Base-by-base conservation (phyloP, 2,797 vertebrate species). In the Pelobates cultripes region DNA sequence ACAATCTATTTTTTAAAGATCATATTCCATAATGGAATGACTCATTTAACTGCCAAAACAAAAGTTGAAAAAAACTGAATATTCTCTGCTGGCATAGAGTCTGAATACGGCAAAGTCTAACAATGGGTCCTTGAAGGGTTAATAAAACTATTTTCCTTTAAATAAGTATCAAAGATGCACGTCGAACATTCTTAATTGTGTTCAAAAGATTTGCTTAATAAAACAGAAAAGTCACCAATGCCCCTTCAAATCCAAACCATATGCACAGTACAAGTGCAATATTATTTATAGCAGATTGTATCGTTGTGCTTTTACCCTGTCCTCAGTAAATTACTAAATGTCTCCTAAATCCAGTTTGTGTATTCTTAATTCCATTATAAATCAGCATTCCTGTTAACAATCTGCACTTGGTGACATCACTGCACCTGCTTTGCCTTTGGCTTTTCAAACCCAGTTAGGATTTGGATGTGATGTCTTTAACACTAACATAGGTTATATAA, bases 371-470 rank as follows among this genome's bases (percentile, higher is more conserved):
- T 73, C 47, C 47, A 53, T 51, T 47, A 71, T 85, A 86, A 83
- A 17, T 80, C 76, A 76, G 81, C 75, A 82, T 84, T 87, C 83
- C 85, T 86, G 3, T 86, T 88, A 87, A 86, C 81, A 77, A 79
- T 71, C 81, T 78, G 12, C 55, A 63, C 83, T 86, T 88, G 86
- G 85, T 75, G 79, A 28, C 28, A 28, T 28, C 84, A 83, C 86
- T 45, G 12, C 87, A 90, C 88, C 87, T 90, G 88, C 87, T 90
- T 90, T 88, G 87, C 87, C 88, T 85, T 85, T 87, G 86, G 88
- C 89, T 73, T 68, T 85, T 57, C 41, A 85, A 81, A 75, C 12
- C 66, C 86, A 82, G 78, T 88, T 87, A 89, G 86, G 86, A 89
- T 83, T 87, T 86, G 13, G 55, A 12, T 12, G 85, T 73, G 78